A percentile compares a stretch with the other conserved stretches of the same genome.
These are phyloP conservation scores for Thalassophryne amazonica DNA, from an alignment of 2,797 vertebrate genomes.

Conservation along the genomic window DNA sequence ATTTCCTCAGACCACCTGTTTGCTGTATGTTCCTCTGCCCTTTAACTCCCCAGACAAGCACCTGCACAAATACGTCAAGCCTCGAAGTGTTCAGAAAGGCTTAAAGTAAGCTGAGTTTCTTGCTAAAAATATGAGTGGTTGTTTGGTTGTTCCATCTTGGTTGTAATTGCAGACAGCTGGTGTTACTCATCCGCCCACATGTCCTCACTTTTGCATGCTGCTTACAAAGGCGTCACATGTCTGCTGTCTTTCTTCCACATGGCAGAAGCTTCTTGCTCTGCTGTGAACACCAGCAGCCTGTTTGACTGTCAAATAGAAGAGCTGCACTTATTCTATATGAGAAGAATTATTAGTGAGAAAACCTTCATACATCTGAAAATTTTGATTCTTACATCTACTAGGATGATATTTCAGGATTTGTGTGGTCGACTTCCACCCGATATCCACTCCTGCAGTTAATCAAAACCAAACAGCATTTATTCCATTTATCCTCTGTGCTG, in stretches of 20 bases:
- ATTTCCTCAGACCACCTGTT: too few species aligned
- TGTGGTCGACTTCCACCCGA: too few species aligned
- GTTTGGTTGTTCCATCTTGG: constrained; percentile 32
- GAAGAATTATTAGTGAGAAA: constrained; percentile 5
- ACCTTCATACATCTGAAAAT: background rate
- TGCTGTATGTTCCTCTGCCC: too few species aligned
- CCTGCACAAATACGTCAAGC: too few species aligned
- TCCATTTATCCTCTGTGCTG: background rate
- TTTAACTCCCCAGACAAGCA: too few species aligned
- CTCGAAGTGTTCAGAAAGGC: constrained; percentile 5
- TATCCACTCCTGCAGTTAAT: too few species aligned
- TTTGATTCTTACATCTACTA: too few species aligned
- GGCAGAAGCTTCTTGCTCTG: constrained; percentile 7
- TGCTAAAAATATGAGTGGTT: constrained; percentile 19
- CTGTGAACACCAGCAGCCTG: constrained; percentile 19
- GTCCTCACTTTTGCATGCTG: constrained; percentile 31
- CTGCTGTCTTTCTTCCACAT: constrained; percentile 11
- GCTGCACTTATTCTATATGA: constrained; percentile 1
- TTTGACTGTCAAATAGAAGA: constrained; percentile 5
- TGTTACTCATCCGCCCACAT: constrained; percentile 59
- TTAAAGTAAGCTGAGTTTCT: background rate
- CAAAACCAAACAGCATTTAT: background rate
- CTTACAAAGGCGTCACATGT: constrained; percentile 35
- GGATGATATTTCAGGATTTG: too few species aligned
- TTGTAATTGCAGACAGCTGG: constrained; percentile 58